Evolutionary conservation across 2,888 invertebrate species (phyloP), one percentile per base, ranked within the genome.

Genomic region (Dryomyza anilis): DNA sequence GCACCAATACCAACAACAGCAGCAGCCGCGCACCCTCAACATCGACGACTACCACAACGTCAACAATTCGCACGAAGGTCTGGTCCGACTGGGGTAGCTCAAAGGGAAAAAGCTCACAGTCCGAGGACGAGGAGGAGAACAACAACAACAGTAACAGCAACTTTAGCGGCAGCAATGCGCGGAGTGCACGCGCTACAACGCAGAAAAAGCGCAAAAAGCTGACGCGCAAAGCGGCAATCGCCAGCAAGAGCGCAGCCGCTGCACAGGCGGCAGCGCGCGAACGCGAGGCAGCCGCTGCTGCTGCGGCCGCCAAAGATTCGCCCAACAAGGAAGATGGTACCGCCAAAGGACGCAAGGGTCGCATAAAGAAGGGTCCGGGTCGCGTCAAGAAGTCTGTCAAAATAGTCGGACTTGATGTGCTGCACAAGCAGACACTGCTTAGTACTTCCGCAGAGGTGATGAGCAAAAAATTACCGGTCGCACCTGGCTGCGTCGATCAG

Each of bases 401-500:
- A 84, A 95, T 95, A 79, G 92, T 90, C 70, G 95, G 95, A 19
- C 85, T 96, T 74, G 95, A 96, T 85, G 86, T 95, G 74, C 85
- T 96, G 72, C 95, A 96, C 83, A 93, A 91, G 74, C 92, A 95
- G 83, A 96, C 96, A 39, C 85, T 96, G 71, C 87, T 94, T 7
- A 95, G 95, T 78, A 95, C 95, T 19, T 89, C 92, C 23, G 89
- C 89, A 59, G 92, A 92, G 78, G 86, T 87, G 55, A 85, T 86
- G 74, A 88, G 90, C 8, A 90, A 90, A 77, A 90, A 90, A 81
- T 86, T 91, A 69, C 93, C 93, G 43, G 93, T 95, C 30, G 95
- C 95, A 53, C 95, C 94, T 10, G 96, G 96, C 61, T 94, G 94
- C 80, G 93, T 96, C 65, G 95, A 94, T 83, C 95, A 95, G 81